Conservation (phyloP, 1,140 invertebrate species). For the Pantala flavescens region DNA sequence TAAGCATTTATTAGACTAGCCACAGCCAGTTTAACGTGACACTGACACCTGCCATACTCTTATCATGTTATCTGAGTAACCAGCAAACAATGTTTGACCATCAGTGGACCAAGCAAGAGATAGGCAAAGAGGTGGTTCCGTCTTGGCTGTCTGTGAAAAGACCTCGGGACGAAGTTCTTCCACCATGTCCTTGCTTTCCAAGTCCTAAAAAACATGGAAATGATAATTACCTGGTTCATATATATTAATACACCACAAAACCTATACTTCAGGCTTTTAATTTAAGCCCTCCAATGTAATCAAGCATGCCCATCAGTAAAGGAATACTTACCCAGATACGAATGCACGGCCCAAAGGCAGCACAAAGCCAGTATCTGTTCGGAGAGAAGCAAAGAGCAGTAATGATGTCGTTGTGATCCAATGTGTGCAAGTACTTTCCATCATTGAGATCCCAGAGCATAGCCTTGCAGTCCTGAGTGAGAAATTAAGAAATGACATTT, state of each 20-base stretch:
- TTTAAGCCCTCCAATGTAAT: too few species aligned
- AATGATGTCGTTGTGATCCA: conserved; percentile 97
- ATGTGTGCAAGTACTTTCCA: conserved; percentile 96
- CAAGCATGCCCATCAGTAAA: too few species aligned
- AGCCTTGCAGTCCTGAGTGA: conserved; percentile 82
- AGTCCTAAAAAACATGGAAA: conserved; percentile 55
- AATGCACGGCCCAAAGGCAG: conserved; percentile 96
- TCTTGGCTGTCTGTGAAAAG: conserved; percentile 60
- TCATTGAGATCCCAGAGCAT: conserved; percentile 99
- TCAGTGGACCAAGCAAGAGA: conserved; percentile 98
- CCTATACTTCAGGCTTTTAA: too few species aligned
- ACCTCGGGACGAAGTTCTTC: conserved; percentile 96
- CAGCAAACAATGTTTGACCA: conserved; percentile 97
- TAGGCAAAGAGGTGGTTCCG: conserved; percentile 88
- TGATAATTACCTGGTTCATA: conserved; percentile 3
- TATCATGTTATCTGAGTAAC: conserved; percentile 97
- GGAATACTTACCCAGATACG: conserved; percentile 83
- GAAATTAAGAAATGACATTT: conserved; percentile 18
- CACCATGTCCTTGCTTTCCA: conserved; percentile 98
- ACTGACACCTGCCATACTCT: conserved; percentile 97
- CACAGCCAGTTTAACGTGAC: conserved; percentile 30
- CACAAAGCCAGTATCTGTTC: conserved; percentile 99
- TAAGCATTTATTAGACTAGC: too few species aligned
- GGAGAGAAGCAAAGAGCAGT: conserved; percentile 98
- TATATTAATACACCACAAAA: neutral